Base-by-base conservation (phyloP, 2,113 vertebrate species). In the Eurystomus gularis region DNA sequence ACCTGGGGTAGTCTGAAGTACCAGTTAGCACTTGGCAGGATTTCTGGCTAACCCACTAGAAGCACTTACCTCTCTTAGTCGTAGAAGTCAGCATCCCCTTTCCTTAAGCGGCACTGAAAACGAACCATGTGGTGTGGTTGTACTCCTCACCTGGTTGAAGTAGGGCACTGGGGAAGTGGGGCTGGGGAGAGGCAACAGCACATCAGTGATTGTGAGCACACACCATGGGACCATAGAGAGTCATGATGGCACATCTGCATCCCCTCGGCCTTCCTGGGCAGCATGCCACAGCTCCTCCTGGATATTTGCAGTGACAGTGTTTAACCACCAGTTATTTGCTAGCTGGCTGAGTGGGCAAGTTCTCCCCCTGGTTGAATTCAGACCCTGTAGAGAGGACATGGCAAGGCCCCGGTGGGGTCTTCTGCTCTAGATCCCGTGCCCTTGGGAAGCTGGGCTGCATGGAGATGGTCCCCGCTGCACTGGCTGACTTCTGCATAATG, bases 81-180 rank as follows among this genome's bases (percentile, higher is more conserved):
- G 29, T 13, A 40, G 75, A 17, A 57, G 13, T 25, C 17, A 9
- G 35, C 66, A 48, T 70, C 31, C 19, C 18, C 9, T 42, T 13
- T 25, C 69, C 54, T 98, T 87, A 98, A 23, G 97, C 61, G 0
- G 96, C 82, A 37, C 40, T 98, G 94, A 99, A 99, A 55, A 96
- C 97, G 39, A 98, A 98, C 96, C 97, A 98, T 0, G 99, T 99
- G 72, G 98, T 98, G 33, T 99, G 98, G 42, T 95, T 92, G 78
- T 99, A 99, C 19, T 99, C 97, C 58, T 99, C 98, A 6, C 97
- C 98, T 1, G 99, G 98, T 54, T 29, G 96, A 66, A 99, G 98
- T 29, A 99, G 95, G 54, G 92, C 86, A 7, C 94, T 91, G n/a
- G 99, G 99, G 94, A 99, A 99, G 40, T 98, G 96, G 46, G 97